phyloP scores from a whole-genome alignment of 2,113 vertebrate species.

The Burhinus oedicnemus region DNA sequence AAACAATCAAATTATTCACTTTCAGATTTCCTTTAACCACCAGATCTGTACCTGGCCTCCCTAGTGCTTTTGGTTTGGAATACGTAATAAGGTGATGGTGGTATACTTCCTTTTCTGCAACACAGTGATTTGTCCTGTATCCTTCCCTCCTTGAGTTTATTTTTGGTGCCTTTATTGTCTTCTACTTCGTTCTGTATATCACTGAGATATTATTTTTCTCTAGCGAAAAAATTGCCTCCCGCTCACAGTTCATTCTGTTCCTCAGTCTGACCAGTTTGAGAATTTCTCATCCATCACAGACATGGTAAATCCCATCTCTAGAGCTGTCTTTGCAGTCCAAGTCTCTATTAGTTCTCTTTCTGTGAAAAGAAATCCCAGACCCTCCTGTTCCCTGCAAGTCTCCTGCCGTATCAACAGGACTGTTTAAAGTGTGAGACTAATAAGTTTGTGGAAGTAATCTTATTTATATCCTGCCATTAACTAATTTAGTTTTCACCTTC shows the following conservation, averaged over 20 bases:
- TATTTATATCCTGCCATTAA: not conserved
- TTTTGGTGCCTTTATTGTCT: not conserved
- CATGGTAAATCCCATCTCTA: not conserved
- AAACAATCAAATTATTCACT: not conserved
- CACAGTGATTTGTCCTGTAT: not conserved
- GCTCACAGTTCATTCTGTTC: not conserved
- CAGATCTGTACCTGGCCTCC: not conserved
- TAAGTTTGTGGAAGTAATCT: not conserved
- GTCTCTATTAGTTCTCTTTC: not conserved
- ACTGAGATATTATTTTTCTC: not conserved
- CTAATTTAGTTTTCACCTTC: not conserved
- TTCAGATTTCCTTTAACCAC: not conserved
- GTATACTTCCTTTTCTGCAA: not conserved
- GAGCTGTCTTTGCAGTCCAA: not conserved
- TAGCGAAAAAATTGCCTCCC: not conserved
- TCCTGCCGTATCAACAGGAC: not conserved
- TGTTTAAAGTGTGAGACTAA: not conserved
- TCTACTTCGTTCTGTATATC: not conserved
- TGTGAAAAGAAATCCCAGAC: not conserved
- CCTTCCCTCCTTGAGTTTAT: not conserved
- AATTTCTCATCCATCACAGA: not conserved
- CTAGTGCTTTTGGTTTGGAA: not conserved
- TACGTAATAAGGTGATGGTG: not conserved
- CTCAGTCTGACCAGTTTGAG: not conserved
- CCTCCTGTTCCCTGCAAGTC: not conserved